Percentiles rank a stretch among this genome's conserved stretches.
These are phyloP conservation scores for Oithona nana DNA, from an alignment of 2,888 invertebrate genomes.

Conservation along the genomic window DNA sequence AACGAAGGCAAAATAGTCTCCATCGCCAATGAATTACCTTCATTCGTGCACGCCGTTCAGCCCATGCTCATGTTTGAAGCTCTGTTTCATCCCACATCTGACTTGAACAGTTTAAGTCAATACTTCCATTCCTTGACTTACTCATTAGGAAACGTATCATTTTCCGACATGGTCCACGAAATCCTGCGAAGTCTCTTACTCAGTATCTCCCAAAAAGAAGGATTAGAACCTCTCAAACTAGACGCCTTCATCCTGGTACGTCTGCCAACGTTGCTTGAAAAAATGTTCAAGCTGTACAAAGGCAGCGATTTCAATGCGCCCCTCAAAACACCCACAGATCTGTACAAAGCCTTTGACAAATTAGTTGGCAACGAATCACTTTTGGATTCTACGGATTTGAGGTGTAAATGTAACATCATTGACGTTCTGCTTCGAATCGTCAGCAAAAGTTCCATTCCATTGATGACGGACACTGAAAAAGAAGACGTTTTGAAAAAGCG, in stretches of 20 bases:
- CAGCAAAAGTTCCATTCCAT: neutral
- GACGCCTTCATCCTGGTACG: conserved; percentile 3
- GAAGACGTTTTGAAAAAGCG: conserved; percentile 4
- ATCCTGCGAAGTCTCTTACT: neutral
- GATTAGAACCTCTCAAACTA: neutral
- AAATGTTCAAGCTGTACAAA: neutral
- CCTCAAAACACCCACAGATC: conserved; percentile 9
- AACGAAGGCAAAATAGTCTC: neutral
- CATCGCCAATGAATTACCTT: neutral
- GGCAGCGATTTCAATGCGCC: neutral
- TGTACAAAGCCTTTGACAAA: conserved; percentile 12
- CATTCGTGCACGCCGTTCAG: neutral
- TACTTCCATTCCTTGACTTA: neutral
- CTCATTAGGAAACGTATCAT: neutral
- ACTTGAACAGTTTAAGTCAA: neutral
- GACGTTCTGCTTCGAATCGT: neutral
- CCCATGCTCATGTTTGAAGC: conserved; percentile 11
- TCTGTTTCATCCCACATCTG: conserved; percentile 1
- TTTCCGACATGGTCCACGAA: neutral
- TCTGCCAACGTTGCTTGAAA: neutral
- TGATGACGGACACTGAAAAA: conserved; percentile 8
- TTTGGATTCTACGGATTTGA: neutral
- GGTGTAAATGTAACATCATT: conserved; percentile 4
- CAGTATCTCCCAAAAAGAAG: neutral
- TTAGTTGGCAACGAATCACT: neutral